Conservation (phyloP, 2,113 vertebrate genomes). For the Lethenteron reissneri region DNA sequence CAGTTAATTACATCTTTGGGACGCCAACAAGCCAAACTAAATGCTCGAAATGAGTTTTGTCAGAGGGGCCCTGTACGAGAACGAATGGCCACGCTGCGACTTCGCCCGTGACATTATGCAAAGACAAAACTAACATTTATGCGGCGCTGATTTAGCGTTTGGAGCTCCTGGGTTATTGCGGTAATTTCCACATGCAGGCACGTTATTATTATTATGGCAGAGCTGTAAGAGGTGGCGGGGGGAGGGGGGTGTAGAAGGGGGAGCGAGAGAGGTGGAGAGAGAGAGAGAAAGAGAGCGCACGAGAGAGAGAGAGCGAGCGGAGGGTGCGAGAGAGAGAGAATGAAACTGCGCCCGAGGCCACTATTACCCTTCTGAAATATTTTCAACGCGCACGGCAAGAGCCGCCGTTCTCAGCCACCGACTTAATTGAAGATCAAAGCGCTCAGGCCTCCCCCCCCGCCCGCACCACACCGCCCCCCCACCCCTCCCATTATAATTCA, state of each 20-base stretch:
- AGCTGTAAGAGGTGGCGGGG: too few species aligned
- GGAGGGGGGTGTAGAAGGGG: too few species aligned
- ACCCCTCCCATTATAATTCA: not conserved
- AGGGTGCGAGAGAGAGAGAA: too few species aligned
- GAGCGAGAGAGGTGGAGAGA: too few species aligned
- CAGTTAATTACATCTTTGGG: too few species aligned
- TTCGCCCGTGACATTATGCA: not conserved
- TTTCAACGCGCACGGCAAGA: not conserved
- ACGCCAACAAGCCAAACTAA: too few species aligned
- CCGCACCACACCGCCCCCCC: too few species aligned
- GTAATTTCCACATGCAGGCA: constrained; percentile 3
- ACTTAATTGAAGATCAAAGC: constrained; percentile 6
- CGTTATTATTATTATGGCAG: constrained; percentile 1
- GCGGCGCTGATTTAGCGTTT: not conserved
- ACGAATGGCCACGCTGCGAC: too few species aligned
- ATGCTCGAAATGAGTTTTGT: too few species aligned
- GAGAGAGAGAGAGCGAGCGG: too few species aligned
- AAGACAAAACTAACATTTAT: constrained; percentile 6
- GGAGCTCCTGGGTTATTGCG: not conserved
- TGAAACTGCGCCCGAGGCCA: not conserved
- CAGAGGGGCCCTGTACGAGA: too few species aligned
- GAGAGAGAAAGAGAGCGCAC: too few species aligned
- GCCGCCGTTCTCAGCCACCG: constrained; percentile 3
- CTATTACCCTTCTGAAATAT: not conserved
- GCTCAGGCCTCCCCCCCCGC: not conserved